A percentile compares a stretch with the other conserved stretches of the same genome.
Conservation (phyloP, 2,888 invertebrate species). For the Drosophila mimetica region DNA sequence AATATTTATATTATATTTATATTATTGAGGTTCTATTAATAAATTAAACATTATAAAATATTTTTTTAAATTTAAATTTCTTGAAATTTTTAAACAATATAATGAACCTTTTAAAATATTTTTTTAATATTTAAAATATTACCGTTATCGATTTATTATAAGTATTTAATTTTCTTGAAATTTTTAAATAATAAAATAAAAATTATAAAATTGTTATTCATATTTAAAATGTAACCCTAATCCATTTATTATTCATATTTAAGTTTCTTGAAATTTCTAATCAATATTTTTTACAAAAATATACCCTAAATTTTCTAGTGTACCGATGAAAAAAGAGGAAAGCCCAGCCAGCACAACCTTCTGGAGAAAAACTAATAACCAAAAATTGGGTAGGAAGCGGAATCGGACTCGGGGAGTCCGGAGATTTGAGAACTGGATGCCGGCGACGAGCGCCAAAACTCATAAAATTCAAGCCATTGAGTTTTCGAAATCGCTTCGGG, state of each 20-base stretch:
- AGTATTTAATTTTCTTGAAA: background rate
- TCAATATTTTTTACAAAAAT: no score
- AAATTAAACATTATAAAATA: no score
- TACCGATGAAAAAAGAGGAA: background rate
- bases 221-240: no score
- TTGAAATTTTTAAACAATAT: no score
- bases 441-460: constrained; percentile 53
- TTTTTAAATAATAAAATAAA: no score
- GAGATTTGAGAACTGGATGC: constrained; percentile 28
- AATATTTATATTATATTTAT: no score
- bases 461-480: constrained; percentile 82
- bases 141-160: no score
- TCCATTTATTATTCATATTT: background rate
- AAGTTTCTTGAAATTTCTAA: background rate
- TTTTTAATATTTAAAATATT: no score
- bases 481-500: constrained; percentile 78
- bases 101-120: no score
- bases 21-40: no score
- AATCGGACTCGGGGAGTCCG: constrained; percentile 20
- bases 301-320: background rate
- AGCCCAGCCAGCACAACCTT: constrained; percentile 12
- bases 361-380: constrained; percentile 66
- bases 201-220: no score
- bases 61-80: no score
- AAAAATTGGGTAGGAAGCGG: constrained; percentile 59